These are phyloP conservation scores for Holothuria leucospilota DNA, from an alignment of 53 echinoderm and acorn worm genomes.

Conservation along the genomic window DNA sequence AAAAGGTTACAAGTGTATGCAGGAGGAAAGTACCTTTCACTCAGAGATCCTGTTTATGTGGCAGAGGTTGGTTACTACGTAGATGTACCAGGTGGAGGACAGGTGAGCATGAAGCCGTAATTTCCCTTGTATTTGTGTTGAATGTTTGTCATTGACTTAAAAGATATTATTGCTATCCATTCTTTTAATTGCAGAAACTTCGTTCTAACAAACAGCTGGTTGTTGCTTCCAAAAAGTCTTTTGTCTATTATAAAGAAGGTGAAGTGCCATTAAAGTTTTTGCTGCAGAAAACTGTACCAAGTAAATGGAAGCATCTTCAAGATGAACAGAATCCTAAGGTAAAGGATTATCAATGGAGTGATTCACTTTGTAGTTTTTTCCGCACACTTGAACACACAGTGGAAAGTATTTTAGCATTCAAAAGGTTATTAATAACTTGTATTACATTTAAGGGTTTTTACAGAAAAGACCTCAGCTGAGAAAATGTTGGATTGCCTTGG, in stretches of 20 bases:
- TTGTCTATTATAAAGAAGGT: background rate
- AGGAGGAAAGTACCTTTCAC: background rate
- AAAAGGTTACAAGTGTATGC: background rate
- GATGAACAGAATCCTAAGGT: background rate
- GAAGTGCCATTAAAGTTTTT: background rate
- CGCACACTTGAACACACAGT: no score
- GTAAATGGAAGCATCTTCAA: background rate
- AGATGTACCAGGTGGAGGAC: background rate
- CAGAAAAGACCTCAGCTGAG: no score
- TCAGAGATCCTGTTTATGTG: background rate
- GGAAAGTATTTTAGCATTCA: no score
- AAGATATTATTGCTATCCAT: no score
- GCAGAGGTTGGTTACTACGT: background rate
- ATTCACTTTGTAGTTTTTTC: no score
- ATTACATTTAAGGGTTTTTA: no score
- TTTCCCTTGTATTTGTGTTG: background rate
- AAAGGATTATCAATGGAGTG: background rate
- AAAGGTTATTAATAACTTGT: no score
- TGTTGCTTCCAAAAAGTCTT: background rate
- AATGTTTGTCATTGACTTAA: no score
- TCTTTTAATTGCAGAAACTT: no score
- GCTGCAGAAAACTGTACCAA: background rate
- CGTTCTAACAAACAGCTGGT: no score
- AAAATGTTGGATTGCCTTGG: no score
- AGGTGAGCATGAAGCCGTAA: background rate